phyloP scores from a whole-genome alignment of 35 echinoderm and acorn worm species.

The Nesometra sesokonis region DNA sequence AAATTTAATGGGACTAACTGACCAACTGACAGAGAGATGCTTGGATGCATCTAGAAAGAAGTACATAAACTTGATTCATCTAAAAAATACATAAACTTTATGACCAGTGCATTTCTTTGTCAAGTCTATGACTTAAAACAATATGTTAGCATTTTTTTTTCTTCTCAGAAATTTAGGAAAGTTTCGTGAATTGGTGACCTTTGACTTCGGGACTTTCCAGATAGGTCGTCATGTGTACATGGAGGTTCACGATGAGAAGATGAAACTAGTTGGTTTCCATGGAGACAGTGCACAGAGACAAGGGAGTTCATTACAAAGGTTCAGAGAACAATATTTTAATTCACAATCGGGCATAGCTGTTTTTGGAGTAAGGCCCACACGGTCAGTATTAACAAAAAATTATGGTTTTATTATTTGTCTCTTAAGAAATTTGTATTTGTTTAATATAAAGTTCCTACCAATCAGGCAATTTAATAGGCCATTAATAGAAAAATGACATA shows the following conservation, averaged over 20 bases:
- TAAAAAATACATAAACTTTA: too few relatives aligned
- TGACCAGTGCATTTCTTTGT: too few relatives aligned
- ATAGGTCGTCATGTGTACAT: constrained; percentile 35
- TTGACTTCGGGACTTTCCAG: constrained; percentile 39
- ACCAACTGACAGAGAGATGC: too few relatives aligned
- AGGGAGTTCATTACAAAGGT: neutral
- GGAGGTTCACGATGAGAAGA: constrained; percentile 28
- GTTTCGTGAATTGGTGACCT: constrained; percentile 24
- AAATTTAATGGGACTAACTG: too few relatives aligned
- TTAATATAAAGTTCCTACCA: too few relatives aligned
- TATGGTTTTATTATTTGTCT: too few relatives aligned
- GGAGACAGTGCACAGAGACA: neutral
- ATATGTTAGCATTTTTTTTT: neutral
- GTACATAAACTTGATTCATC: too few relatives aligned
- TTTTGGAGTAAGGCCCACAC: neutral
- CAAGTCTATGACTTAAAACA: too few relatives aligned
- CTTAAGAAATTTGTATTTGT: too few relatives aligned
- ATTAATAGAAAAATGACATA: too few relatives aligned
- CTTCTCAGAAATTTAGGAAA: constrained; percentile 27
- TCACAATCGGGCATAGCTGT: neutral
- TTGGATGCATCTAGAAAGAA: too few relatives aligned
- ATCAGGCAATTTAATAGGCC: too few relatives aligned
- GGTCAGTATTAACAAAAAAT: neutral
- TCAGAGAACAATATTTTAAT: neutral
- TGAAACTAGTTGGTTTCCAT: neutral